Base-by-base conservation (phyloP, 2,113 vertebrate species). In the Tinamus guttatus region DNA sequence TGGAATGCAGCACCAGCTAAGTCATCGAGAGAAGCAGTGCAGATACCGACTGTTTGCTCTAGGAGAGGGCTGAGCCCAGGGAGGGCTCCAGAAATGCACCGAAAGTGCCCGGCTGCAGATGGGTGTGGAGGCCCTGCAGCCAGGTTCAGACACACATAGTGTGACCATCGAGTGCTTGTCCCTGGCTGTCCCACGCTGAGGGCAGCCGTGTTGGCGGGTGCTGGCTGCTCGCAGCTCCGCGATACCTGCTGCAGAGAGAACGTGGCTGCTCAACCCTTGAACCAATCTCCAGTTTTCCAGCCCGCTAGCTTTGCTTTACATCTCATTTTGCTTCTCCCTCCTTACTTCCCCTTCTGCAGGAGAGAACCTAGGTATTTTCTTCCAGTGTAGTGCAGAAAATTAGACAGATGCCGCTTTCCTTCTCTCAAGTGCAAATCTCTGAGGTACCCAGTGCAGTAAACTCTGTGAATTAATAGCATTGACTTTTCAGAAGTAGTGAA, bases 151-250 rank as follows among this genome's bases (percentile, higher is more conserved):
- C 1, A 0, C 13, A 0, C 15, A 20, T 11, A 36, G 4, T 4
- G 12, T 15, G 21, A 5, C 22, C 24, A 32, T 27, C 62, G 28
- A 43, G 70, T 4, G 6, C 8, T 2, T 41, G 12, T 36, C 22
- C 1, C 28, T 20, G 25, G 5, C 28, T 51, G 36, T 59, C 32
- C 41, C 40, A 4, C 45, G 47, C 21, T 30, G 4, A 25, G 36
- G 30, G 28, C 47, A 36, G 4, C 30, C 0, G 52, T 43, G 1
- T 2, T 64, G 36, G 1, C 0, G 2, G 3, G 14, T 45, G 38
- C 67, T 60, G 40, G 27, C 16, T 68, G 6, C 77, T 38, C 77
- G 73, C 20, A 32, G 5, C 27, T 5, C 16, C 27, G 1, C 1
- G 34, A 13, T 24, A 13, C 24, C 34, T 15, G 13, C 15, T 4